Conservation (phyloP, 2,113 vertebrate species). For the Mustela nigripes region DNA sequence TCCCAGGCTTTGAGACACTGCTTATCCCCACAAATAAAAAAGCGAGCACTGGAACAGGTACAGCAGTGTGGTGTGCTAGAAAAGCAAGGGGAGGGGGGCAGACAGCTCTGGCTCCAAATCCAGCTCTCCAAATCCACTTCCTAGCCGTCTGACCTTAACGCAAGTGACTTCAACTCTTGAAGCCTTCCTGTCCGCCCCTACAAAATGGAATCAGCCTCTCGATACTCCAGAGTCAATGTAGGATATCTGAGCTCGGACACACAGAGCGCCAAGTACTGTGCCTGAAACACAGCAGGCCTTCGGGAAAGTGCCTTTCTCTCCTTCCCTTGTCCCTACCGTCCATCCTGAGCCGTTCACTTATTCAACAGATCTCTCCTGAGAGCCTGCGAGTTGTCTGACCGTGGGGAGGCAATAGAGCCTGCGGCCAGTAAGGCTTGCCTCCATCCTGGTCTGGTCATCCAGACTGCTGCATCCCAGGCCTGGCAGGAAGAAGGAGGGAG, state of each 20-base stretch:
- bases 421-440: background rate
- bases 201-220: background rate
- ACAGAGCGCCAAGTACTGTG: rapidly evolving
- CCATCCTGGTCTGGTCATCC: background rate
- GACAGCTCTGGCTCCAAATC: too few species aligned
- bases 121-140: background rate
- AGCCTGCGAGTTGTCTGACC: background rate
- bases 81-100: background rate
- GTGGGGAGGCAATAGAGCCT: background rate
- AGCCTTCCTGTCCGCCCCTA: background rate
- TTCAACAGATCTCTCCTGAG: background rate
- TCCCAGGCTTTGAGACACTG: background rate
- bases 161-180: background rate
- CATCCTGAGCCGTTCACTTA: background rate
- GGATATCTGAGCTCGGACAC: background rate
- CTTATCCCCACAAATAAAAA: background rate
- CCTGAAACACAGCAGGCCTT: background rate
- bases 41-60: background rate
- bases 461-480: background rate
- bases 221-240: background rate
- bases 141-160: background rate
- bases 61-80: too few species aligned
- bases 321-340: rapidly evolving
- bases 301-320: background rate
- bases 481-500: background rate